Base-by-base conservation (phyloP, 2,113 vertebrate species). In the Chinchilla lanigera region DNA sequence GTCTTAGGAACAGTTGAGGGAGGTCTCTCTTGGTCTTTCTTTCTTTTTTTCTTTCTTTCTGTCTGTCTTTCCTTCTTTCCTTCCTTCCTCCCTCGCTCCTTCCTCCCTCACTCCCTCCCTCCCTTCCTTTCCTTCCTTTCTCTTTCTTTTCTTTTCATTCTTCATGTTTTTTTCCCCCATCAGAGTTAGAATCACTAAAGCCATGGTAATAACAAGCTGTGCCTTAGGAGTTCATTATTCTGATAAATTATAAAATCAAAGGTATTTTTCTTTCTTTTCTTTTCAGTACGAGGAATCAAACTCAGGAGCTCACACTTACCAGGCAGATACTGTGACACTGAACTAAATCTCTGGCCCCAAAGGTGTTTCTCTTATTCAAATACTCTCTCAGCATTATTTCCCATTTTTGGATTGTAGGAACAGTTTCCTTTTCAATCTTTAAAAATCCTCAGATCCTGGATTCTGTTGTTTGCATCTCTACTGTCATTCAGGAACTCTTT, bases 401-500 rank as follows among this genome's bases (percentile, higher is more conserved):
- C 28, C 47, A n/a, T 77, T 78, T 35, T 52, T 78, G 52, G n/a
- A 22, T 60, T 83, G 60, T 19, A 88, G 83, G 80, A 85, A 24
- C 19, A 88, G 19, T 93, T 88, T 78, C 56, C 24, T 93, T 26
- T 90, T 93, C 19, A 44, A 4, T 3, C 8, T 26, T 61, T 38
- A 92, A 89, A 88, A 19, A 82, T 61, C 38, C 8, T n/a, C 5
- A 60, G 67, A 86, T 89, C 44, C 20, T 84, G 75, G 7, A 63
- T 47, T 96, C 7, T 52, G 0, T 47, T 83, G 33, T 35, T 84
- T 56, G 19, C 1, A 33, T 75, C 82, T 86, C 14, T 71, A 3
- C 75, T 94, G 2, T 73, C 81, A 87, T 90, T 82, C 54, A 87
- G 73, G 35, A 78, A 17, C 77, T 52, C 12, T 77, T 75, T 80